Evolutionary conservation across 2,888 invertebrate species (phyloP).

Genomic region (Tipula unca): DNA sequence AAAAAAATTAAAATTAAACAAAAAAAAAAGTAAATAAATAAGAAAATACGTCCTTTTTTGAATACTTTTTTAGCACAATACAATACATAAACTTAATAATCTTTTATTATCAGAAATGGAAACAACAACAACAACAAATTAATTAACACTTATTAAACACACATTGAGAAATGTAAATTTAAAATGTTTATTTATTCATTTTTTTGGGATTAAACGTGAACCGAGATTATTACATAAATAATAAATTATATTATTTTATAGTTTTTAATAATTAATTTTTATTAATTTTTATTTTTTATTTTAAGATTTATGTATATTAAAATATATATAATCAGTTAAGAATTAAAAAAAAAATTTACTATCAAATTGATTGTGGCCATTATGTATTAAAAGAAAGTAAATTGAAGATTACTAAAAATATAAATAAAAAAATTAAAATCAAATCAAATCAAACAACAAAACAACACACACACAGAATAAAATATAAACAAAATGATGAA

Average conservation of each 20-base stretch:
- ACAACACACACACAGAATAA: neutral
- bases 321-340: neutral
- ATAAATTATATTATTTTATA: neutral
- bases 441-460: neutral
- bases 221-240: neutral
- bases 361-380: neutral
- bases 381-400: neutral
- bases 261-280: neutral
- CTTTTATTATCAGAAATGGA: slow-evolving; percentile 8
- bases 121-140: neutral
- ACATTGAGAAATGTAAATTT: neutral
- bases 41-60: slow-evolving; percentile 20
- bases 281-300: neutral
- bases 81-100: neutral
- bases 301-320: neutral
- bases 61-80: slow-evolving; percentile 22
- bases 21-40: neutral
- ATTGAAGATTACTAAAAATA: neutral
- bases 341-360: neutral
- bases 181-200: neutral
- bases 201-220: neutral
- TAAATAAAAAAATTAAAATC: neutral
- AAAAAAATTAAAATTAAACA: slow-evolving; percentile 16
- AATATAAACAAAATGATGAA: neutral
- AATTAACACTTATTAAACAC: neutral